Evolutionary conservation across 2,113 vertebrate species (phyloP).

Genomic region (Lagenorhynchus albirostris): DNA sequence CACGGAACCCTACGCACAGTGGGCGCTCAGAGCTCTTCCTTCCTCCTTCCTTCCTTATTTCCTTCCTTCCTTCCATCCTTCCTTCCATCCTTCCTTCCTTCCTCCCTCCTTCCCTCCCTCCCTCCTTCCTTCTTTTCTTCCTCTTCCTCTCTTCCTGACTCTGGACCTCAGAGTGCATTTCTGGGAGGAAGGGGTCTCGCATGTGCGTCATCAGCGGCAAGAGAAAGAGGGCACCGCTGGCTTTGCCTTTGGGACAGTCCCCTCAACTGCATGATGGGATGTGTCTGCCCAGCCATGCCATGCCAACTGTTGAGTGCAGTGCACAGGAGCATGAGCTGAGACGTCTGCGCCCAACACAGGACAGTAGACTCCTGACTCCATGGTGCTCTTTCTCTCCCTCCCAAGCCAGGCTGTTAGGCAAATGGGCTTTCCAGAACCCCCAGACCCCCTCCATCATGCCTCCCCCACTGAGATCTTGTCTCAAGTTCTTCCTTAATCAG

Average conservation of each 20-base stretch:
- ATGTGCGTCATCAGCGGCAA: rapidly evolving
- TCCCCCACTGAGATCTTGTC: neutral
- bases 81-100: neutral
- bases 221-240: neutral
- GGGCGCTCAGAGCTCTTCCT: rapidly evolving
- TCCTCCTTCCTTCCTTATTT: no score
- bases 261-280: neutral
- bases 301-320: neutral
- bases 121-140: neutral
- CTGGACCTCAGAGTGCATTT: neutral
- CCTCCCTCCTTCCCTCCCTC: neutral
- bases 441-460: no score
- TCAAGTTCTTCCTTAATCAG: neutral
- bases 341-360: neutral
- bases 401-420: neutral
- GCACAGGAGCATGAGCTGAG: neutral
- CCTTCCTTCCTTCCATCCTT: neutral
- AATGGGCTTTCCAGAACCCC: neutral
- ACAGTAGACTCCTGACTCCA: neutral
- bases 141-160: neutral
- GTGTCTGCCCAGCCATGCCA: neutral
- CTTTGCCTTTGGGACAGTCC: neutral
- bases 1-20: rapidly evolving
- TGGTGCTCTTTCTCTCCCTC: no score
- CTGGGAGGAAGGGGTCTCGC: neutral